Base-by-base conservation (phyloP, 1,140 invertebrate species). In the Ceratosolen solmsi region DNA sequence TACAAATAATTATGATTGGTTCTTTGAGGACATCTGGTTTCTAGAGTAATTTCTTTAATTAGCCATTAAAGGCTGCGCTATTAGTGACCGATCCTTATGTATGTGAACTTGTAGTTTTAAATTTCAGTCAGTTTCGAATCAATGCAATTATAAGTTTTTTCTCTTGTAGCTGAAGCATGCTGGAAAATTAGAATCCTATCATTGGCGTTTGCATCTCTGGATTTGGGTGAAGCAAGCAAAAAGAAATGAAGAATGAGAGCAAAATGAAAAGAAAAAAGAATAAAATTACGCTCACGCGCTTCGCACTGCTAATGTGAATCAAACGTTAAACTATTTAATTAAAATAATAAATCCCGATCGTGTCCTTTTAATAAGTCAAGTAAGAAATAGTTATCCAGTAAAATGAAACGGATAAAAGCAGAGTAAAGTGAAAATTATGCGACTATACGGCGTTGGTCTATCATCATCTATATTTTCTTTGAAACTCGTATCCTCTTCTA, bases 381-480 rank as follows among this genome's bases (percentile, higher is more conserved):
- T 80, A 72, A 72, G n/a, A n/a, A 71, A 63, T 4, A 41, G 33
- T 9, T 27, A 22, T 51, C 25, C n/a, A n/a, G 38, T 22, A 11
- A 49, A 75, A 15, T 20, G 51, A 27, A 60, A 46, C 15, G 30
- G n/a, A 46, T 22, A n/a, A 49, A 36, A 30, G 27, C 33, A 65
- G 22, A 33, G 27, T 49, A 49, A 71, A 79, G 63, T 25, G 51
- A 71, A 79, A 79, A 71, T 63, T 77, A 38, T 65, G 27, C 58
- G n/a, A 20, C 36, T 22, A 41, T 60, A 30, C 49, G n/a, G 22
- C 49, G 11, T 71, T n/a, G n/a, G n/a, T n/a, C n/a, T 41, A 65
- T 80, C 78, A 73, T 80, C 78, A 20, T 80, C 73, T 73, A 73
- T 73, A 80, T 73, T 73, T 78, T 25, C 76, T 20, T 33, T 25